A percentile compares a stretch with the other conserved stretches of the same genome.
Evolutionary conservation across 2,113 vertebrate species (phyloP).

Genomic region (Conger conger): DNA sequence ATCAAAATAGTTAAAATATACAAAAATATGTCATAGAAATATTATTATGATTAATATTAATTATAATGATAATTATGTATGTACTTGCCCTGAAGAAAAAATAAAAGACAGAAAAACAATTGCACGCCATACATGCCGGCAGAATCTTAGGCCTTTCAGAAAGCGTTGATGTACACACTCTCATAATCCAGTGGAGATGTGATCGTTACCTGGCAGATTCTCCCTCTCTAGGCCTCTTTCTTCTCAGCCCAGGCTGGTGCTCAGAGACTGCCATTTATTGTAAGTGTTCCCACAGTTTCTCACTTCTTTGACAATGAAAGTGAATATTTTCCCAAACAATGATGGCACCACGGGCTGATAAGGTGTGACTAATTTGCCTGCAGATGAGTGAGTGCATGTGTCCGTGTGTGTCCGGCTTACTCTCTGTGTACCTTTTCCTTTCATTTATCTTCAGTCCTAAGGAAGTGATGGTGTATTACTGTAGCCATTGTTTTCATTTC

Average conservation of each 20-base stretch:
- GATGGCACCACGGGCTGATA: slow-evolving; percentile 66
- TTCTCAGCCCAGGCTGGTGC: slow-evolving; percentile 58
- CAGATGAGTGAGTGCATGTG: slow-evolving; percentile 32
- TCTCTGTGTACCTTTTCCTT: background rate
- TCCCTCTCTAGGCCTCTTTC: slow-evolving; percentile 51
- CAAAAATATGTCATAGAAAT: too few relatives aligned
- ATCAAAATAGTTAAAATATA: too few relatives aligned
- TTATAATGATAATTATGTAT: background rate
- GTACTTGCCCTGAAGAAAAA: background rate
- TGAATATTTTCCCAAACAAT: slow-evolving; percentile 70
- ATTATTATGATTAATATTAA: too few relatives aligned
- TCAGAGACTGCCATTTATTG: slow-evolving; percentile 71
- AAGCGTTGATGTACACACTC: slow-evolving; percentile 65
- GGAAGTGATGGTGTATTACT: background rate
- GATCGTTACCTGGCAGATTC: slow-evolving; percentile 68
- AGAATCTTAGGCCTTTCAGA: slow-evolving; percentile 69
- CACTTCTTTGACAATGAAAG: slow-evolving; percentile 66
- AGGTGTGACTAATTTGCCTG: slow-evolving; percentile 55
- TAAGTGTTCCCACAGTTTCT: slow-evolving; percentile 66
- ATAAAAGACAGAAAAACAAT: background rate
- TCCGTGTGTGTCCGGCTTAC: slow-evolving; percentile 17
- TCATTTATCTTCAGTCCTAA: background rate
- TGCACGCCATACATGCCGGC: slow-evolving; percentile 41
- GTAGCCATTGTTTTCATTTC: background rate
- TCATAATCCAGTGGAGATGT: slow-evolving; percentile 73